Evolutionary conservation across 1,140 invertebrate species (phyloP).

Genomic region (Polypedilum pembai): DNA sequence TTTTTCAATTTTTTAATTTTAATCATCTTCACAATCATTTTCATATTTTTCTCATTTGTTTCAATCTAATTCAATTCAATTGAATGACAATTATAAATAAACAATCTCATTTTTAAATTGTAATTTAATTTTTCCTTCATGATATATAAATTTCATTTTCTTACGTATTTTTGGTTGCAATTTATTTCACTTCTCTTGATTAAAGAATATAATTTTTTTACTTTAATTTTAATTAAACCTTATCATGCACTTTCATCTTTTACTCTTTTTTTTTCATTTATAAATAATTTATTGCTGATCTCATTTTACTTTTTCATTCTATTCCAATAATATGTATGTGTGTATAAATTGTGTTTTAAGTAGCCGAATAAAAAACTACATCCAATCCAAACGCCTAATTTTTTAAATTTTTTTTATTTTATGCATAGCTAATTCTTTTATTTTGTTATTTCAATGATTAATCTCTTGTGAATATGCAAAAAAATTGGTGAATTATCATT

Average conservation of each 20-base stretch:
- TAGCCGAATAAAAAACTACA: slow-evolving; percentile 9
- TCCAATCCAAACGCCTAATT: slow-evolving; percentile 6
- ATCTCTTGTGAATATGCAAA: too few relatives aligned
- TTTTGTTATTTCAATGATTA: too few relatives aligned
- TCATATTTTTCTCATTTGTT: not conserved
- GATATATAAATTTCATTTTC: not conserved
- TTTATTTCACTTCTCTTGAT: not conserved
- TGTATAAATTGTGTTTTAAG: not conserved
- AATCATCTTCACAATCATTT: not conserved
- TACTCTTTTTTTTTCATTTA: not conserved
- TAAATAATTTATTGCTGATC: slow-evolving; percentile 12
- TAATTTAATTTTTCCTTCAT: not conserved
- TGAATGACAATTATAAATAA: not conserved
- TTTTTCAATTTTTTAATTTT: not conserved
- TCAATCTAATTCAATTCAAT: slow-evolving; percentile 14
- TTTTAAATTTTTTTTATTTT: not conserved
- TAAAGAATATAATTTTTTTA: slow-evolving; percentile 8
- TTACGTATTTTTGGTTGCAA: slow-evolving; percentile 18
- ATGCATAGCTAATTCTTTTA: not conserved
- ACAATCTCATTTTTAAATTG: not conserved
- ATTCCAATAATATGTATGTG: not conserved
- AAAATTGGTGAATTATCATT: too few relatives aligned
- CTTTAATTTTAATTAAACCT: not conserved
- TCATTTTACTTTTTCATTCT: not conserved
- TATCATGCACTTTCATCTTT: not conserved